Base-by-base conservation (phyloP, 2,797 vertebrate genomes). In the Gymnothorax reevesii region DNA sequence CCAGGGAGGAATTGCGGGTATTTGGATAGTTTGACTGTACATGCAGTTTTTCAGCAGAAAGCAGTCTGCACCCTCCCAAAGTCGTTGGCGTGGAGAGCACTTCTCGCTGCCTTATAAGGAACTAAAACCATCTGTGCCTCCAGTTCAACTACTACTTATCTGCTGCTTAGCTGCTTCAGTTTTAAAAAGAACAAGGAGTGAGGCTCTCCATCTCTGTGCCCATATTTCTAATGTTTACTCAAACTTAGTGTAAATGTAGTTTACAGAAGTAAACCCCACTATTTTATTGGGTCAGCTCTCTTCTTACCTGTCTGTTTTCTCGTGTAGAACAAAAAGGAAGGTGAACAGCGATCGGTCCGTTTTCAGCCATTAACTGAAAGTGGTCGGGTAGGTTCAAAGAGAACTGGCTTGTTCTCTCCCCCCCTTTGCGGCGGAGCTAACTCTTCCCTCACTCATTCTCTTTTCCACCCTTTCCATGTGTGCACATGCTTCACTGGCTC, bases 341-440 rank as follows among this genome's bases (percentile, higher is more conserved):
- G 87, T 86, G 94, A 90, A 85, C 91, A 93, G 90, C 95, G 90
- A 49, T 92, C 93, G n/a, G 92, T 94, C 96, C 96, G 94, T 93
- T 94, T 95, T 93, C 94, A 92, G 92, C 95, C 96, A 94, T 94
- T 97, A 93, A 95, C 95, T 94, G 95, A 97, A 93, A 96, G 89
- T 89, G 96, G 97, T 95, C 96, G 96, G 97, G 97, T 98, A 98
- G 89, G 98, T 98, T 94, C 66, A 69, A 83, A 89, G 92, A 57
- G 87, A 15, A 80, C 89, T 79, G 62, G 57, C 84, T 87, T 80
- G 86, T 75, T 57, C 54, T 64, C 9, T 25, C 75, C 9, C 27
- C 75, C 83, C 87, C 20, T 87, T 83, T 83, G 86, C 84, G 84
- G 89, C 66, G 62, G 84, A 49, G 62, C 88, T 85, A 83, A 71